Evolutionary conservation across 2,797 vertebrate genomes (phyloP).

Genomic region (Pipistrellus pipistrellus): DNA sequence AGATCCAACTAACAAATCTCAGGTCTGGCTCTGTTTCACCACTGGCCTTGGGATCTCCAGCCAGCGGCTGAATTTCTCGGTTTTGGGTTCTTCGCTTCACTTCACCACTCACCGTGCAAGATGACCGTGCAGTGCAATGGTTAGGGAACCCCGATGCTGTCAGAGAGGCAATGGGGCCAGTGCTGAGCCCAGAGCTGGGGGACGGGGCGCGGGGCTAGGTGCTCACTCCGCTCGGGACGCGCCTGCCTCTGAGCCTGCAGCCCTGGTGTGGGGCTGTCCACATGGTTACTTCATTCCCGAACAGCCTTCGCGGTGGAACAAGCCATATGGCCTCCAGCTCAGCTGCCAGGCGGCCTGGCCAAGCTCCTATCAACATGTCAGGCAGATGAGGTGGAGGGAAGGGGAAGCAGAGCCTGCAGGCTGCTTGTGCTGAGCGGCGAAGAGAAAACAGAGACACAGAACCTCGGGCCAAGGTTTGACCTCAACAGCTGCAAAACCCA

Average conservation of each 20-base stretch:
- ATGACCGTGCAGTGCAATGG: background rate
- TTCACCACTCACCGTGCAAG: background rate
- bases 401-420: slow-evolving; percentile 22
- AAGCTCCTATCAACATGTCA: slow-evolving; percentile 65
- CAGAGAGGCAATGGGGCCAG: background rate
- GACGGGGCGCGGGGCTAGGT: background rate
- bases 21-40: background rate
- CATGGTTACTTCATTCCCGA: background rate
- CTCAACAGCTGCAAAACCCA: slow-evolving; percentile 65
- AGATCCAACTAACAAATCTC: background rate
- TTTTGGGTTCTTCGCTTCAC: background rate
- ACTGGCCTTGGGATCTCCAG: background rate
- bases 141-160: background rate
- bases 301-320: background rate
- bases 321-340: slow-evolving; percentile 37
- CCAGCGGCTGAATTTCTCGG: background rate
- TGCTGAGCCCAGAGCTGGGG: background rate
- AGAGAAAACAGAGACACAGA: slow-evolving; percentile 6
- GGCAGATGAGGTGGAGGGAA: slow-evolving; percentile 41
- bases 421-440: background rate
- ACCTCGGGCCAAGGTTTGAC: background rate
- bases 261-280: background rate
- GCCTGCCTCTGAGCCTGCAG: background rate
- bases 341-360: slow-evolving; percentile 45
- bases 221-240: background rate